Percentiles rank a stretch among this genome's conserved stretches.
phyloP scores from a whole-genome alignment of 2,797 vertebrate species.

The Girardinus metallicus region DNA sequence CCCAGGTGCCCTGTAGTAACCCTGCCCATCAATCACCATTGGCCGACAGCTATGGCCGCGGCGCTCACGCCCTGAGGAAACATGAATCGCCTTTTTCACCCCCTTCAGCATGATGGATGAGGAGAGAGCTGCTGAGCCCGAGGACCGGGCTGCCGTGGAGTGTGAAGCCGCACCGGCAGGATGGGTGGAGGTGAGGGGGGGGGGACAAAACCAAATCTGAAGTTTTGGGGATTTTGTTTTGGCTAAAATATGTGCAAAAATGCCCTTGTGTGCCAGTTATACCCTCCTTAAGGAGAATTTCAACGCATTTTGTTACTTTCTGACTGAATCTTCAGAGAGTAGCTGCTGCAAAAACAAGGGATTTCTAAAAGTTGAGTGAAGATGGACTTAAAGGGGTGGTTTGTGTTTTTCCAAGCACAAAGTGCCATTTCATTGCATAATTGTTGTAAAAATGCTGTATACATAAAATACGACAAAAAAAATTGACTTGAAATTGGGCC shows the following conservation, averaged over 20 bases:
- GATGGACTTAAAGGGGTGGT: not conserved
- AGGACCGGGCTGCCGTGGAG: slow-evolving; percentile 63
- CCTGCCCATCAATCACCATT: slow-evolving; percentile 74
- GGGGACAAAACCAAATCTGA: slow-evolving; percentile 22
- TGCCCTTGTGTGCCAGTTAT: slow-evolving; percentile 10
- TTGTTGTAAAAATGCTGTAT: too few relatives aligned
- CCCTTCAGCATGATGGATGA: slow-evolving; percentile 78
- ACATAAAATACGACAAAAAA: too few relatives aligned
- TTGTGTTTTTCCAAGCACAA: too few relatives aligned
- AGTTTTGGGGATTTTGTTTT: slow-evolving; percentile 20
- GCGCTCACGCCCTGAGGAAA: slow-evolving; percentile 60
- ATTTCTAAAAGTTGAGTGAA: slow-evolving; percentile 21
- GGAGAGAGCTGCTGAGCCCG: slow-evolving; percentile 41
- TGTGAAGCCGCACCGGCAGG: slow-evolving; percentile 55
- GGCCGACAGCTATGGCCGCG: slow-evolving; percentile 57
- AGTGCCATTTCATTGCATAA: too few relatives aligned
- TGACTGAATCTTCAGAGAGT: slow-evolving; percentile 27
- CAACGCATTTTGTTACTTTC: slow-evolving; percentile 16
- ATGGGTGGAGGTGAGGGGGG: not conserved
- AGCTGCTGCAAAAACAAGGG: slow-evolving; percentile 5
- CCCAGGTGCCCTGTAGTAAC: slow-evolving; percentile 64
- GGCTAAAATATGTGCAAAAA: slow-evolving; percentile 18
- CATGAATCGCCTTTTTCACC: slow-evolving; percentile 54
- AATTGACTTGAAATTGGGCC: too few relatives aligned
- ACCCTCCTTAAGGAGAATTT: not conserved